Conservation (phyloP, 2,113 vertebrate species). For the Neotoma lepida region DNA sequence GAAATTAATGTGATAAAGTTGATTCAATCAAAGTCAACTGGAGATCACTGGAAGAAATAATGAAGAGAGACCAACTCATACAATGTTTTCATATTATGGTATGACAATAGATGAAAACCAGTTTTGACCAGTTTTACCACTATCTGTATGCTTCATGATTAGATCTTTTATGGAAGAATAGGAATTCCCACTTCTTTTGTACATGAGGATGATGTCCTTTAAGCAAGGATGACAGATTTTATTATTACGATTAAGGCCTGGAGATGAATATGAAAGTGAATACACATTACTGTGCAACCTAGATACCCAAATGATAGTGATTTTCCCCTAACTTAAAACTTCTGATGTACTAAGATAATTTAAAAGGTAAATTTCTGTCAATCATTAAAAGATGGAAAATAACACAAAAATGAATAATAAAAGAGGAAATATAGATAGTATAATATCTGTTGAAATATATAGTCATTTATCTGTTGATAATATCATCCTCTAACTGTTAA, state of each 20-base stretch:
- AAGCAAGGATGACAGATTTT: background rate
- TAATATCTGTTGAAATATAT: background rate
- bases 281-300: background rate
- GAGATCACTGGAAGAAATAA: background rate
- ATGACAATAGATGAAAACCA: background rate
- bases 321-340: background rate
- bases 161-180: background rate
- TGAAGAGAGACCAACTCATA: background rate
- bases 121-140: background rate
- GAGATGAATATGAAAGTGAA: background rate
- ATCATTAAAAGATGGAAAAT: background rate
- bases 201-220: background rate
- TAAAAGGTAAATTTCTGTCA: background rate
- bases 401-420: background rate
- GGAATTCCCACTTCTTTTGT: background rate
- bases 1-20: background rate
- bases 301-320: background rate
- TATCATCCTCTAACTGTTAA: background rate
- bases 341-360: background rate
- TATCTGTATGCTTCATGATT: background rate
- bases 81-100: background rate
- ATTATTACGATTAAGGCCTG: background rate
- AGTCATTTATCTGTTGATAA: background rate
- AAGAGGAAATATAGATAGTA: background rate
- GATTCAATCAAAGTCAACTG: background rate